A percentile compares a stretch with the other conserved stretches of the same genome.
These are phyloP conservation scores for Petrocephalus sullivani DNA, from an alignment of 2,797 vertebrate genomes.

Conservation along the genomic window DNA sequence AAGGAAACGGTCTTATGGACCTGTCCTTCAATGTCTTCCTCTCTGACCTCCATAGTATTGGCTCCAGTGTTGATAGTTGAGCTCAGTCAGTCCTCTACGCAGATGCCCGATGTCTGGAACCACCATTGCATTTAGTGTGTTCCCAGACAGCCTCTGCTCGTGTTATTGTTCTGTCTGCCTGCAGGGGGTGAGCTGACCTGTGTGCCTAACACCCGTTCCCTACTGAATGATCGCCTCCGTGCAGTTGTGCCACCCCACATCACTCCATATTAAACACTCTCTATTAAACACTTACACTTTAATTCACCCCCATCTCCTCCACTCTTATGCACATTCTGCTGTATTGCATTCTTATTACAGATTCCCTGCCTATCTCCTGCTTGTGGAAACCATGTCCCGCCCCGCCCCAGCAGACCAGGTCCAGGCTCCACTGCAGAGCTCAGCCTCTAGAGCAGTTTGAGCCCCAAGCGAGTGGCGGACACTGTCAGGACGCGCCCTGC, in stretches of 20 bases:
- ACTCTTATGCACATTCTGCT: slow-evolving; percentile 42
- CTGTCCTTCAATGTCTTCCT: slow-evolving; percentile 52
- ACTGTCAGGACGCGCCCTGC: slow-evolving; percentile 38
- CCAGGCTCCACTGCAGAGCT: slow-evolving; percentile 48
- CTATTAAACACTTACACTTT: slow-evolving; percentile 13
- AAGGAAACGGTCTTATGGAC: slow-evolving; percentile 50
- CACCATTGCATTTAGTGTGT: not conserved
- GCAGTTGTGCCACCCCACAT: slow-evolving; percentile 30
- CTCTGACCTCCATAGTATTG: slow-evolving; percentile 47
- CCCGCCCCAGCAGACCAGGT: slow-evolving; percentile 23
- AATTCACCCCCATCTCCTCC: slow-evolving; percentile 36
- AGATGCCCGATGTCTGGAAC: not conserved
- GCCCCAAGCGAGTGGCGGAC: slow-evolving; percentile 34
- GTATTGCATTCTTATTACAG: not conserved
- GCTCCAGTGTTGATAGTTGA: slow-evolving; percentile 37
- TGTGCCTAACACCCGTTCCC: not conserved
- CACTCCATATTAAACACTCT: slow-evolving; percentile 42
- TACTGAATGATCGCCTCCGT: slow-evolving; percentile 34
- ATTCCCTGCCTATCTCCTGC: not conserved
- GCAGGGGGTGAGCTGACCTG: not conserved
- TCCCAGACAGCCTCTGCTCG: not conserved
- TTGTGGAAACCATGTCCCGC: not conserved
- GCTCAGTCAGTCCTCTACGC: not conserved
- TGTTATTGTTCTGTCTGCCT: not conserved
- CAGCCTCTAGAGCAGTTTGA: slow-evolving; percentile 46